Percentiles rank a stretch among this genome's conserved stretches.
These are phyloP conservation scores for Drosophila trichaetosa DNA, from an alignment of 2,888 invertebrate genomes.

Conservation along the genomic window DNA sequence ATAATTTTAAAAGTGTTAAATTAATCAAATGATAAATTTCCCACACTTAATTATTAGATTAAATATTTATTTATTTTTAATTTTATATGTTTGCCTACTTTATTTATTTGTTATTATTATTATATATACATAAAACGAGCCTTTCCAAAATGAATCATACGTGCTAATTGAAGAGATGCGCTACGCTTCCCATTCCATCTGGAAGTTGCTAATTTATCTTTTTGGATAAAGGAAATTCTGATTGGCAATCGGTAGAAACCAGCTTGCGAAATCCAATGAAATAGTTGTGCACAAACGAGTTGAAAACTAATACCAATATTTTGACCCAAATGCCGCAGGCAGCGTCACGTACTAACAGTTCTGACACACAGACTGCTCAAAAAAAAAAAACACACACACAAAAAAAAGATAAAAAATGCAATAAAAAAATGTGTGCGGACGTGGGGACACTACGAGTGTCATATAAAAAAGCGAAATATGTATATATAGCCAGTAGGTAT, in stretches of 20 bases:
- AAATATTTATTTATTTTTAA: background rate
- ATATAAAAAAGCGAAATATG: background rate
- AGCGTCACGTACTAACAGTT: slow-evolving; percentile 62
- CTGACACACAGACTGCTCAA: slow-evolving; percentile 43
- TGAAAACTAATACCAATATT: slow-evolving; percentile 58
- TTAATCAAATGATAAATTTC: background rate
- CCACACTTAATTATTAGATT: background rate
- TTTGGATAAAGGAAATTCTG: slow-evolving; percentile 15
- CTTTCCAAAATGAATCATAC: too few species aligned
- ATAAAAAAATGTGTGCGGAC: slow-evolving; percentile 51
- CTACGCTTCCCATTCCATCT: background rate
- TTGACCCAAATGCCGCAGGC: slow-evolving; percentile 55
- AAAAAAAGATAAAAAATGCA: slow-evolving; percentile 46
- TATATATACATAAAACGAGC: background rate
- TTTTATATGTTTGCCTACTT: background rate
- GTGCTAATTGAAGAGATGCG: background rate
- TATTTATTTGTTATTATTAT: background rate
- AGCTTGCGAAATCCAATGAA: slow-evolving; percentile 38
- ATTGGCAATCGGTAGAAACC: background rate
- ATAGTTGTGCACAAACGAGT: slow-evolving; percentile 55
- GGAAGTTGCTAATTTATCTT: slow-evolving; percentile 1
- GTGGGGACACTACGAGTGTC: slow-evolving; percentile 27
- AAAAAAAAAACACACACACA: slow-evolving; percentile 35
- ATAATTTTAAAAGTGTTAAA: background rate
- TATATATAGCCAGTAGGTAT: slow-evolving; percentile 34